Conservation (phyloP, 2,797 vertebrate species). For the Semaprochilodus insignis region DNA sequence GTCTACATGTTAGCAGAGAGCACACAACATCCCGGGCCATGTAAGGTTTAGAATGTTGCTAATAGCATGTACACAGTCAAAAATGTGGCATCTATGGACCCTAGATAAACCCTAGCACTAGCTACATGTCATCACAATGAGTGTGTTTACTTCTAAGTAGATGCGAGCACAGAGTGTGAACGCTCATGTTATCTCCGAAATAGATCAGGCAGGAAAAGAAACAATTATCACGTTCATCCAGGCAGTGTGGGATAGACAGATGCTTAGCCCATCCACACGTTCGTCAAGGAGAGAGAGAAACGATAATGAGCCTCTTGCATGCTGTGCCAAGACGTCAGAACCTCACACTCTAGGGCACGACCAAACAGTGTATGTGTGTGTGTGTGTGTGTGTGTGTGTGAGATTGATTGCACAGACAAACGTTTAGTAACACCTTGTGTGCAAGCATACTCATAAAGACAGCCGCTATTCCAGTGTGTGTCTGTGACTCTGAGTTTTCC, state of each 20-base stretch:
- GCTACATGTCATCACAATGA: slow-evolving; percentile 8
- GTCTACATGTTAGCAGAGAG: not conserved
- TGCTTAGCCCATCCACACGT: slow-evolving; percentile 40
- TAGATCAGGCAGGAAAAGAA: slow-evolving; percentile 67
- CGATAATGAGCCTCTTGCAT: slow-evolving; percentile 57
- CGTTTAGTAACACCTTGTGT: slow-evolving; percentile 34
- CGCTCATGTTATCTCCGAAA: slow-evolving; percentile 57
- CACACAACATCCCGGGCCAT: not conserved
- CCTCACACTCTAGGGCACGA: slow-evolving; percentile 15
- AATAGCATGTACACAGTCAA: not conserved
- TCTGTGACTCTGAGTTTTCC: slow-evolving; percentile 3
- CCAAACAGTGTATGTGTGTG: slow-evolving; percentile 7
- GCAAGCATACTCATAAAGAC: slow-evolving; percentile 8
- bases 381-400: slow-evolving; percentile 10
- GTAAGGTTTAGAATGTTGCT: too few relatives aligned
- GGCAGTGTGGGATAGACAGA: slow-evolving; percentile 48
- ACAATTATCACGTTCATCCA: slow-evolving; percentile 72
- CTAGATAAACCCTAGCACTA: not conserved
- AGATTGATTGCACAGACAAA: slow-evolving; percentile 12
- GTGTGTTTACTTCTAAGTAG: not conserved
- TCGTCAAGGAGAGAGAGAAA: slow-evolving; percentile 46
- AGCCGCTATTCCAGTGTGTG: not conserved
- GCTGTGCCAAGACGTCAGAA: slow-evolving; percentile 44
- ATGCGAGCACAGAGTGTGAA: not conserved
- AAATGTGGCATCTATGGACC: not conserved